These are phyloP conservation scores for Salminus brasiliensis DNA, from an alignment of 2,113 vertebrate genomes.

Conservation along the genomic window DNA sequence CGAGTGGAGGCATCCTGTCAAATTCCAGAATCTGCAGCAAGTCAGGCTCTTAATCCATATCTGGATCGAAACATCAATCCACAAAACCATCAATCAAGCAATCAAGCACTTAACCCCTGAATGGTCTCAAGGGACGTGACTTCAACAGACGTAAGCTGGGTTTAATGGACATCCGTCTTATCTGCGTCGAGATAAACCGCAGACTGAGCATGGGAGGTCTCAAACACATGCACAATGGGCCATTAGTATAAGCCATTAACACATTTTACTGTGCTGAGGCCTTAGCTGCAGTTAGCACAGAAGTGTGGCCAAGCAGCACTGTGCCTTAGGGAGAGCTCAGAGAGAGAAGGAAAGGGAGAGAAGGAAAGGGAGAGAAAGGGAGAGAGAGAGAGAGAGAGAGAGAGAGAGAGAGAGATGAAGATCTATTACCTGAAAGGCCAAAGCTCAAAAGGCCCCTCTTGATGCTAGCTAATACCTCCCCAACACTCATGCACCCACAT, in stretches of 20 bases:
- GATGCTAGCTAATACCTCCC: neutral
- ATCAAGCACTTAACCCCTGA: slow-evolving; percentile 10
- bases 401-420: slow-evolving; percentile 7
- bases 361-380: slow-evolving; percentile 11
- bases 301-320: slow-evolving; percentile 15
- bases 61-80: slow-evolving; percentile 24
- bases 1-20: slow-evolving; percentile 14
- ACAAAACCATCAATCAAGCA: slow-evolving; percentile 20
- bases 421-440: slow-evolving; percentile 3
- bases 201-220: slow-evolving; percentile 14
- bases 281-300: slow-evolving; percentile 31
- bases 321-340: slow-evolving; percentile 24
- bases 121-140: slow-evolving; percentile 7
- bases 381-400: slow-evolving; percentile 18
- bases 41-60: neutral
- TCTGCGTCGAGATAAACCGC: slow-evolving; percentile 40
- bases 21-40: neutral
- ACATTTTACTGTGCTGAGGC: slow-evolving; percentile 38
- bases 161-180: slow-evolving; percentile 26
- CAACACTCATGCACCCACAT: neutral
- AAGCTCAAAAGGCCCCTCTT: neutral
- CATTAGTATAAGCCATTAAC: slow-evolving; percentile 51
- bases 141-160: slow-evolving; percentile 33
- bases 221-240: slow-evolving; percentile 36
- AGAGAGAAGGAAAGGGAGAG: slow-evolving; percentile 21